Evolutionary conservation across 1,140 invertebrate genomes (phyloP).

Genomic region (Eulimnadia texana): DNA sequence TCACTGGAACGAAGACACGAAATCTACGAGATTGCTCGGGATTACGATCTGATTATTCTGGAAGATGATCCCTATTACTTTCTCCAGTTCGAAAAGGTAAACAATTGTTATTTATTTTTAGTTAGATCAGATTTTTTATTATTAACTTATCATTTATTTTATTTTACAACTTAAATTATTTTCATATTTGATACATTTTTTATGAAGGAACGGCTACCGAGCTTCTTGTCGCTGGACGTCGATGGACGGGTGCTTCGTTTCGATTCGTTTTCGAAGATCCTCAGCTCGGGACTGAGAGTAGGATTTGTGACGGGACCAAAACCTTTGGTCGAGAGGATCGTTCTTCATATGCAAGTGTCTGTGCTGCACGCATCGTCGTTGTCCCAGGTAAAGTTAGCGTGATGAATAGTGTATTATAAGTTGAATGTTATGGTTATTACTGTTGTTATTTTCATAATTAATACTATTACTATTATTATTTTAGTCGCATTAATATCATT

Average conservation of each 20-base stretch:
- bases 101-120: not conserved
- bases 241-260: conserved; percentile 59
- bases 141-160: not conserved
- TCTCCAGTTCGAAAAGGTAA: conserved; percentile 44
- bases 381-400: conserved; percentile 48
- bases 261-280: conserved; percentile 65
- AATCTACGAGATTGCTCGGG: conserved; percentile 56
- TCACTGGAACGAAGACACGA: conserved; percentile 45
- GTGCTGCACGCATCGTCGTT: conserved; percentile 54
- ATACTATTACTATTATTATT: too few relatives aligned
- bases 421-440: too few relatives aligned
- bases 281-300: conserved; percentile 52
- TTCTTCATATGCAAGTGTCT: conserved; percentile 55
- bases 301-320: conserved; percentile 54
- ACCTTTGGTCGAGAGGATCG: conserved; percentile 40
- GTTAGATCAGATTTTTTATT: not conserved
- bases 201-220: conserved; percentile 38
- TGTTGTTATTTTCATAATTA: too few relatives aligned
- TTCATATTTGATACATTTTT: not conserved
- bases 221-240: conserved; percentile 56
- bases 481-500: too few relatives aligned
- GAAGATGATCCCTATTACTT: conserved; percentile 73
- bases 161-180: conserved; percentile 1
- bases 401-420: too few relatives aligned
- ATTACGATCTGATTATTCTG: conserved; percentile 59